Evolutionary conservation across 2,888 invertebrate species (phyloP), one percentile per base, ranked within the genome.

Genomic region (Oxystoma pomonae): DNA sequence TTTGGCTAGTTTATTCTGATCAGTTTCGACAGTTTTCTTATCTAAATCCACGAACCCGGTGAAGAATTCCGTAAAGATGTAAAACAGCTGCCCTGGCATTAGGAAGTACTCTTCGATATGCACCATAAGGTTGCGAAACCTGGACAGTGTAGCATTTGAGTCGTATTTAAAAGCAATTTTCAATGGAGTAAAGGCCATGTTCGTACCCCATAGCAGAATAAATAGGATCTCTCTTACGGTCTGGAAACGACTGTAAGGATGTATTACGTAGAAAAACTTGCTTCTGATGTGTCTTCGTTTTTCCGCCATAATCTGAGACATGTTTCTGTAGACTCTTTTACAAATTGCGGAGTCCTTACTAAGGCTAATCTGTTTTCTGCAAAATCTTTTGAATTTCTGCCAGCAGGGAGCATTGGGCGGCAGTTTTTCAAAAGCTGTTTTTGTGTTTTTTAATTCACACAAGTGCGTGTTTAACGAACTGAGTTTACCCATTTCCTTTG

Each of bases 281-380:
- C 59, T 63, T n/a, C 18, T 16, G 1, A 60, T 62, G 16, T 65
- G 61, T 16, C 63, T 53, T 56, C 61, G 19, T 52, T 53, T 55
- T 52, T 65, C 65, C 17, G 63, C 57, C 18, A 53, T 60, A 21
- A 63, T 60, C 55, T 63, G 63, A 9, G 63, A 63, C 3, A n/a
- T 49, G 55, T 65, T 65, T 21, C 63, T 55, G 18, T 58, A 65
- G 49, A 58, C 58, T 49, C 65, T 65, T 52, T 59, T 65, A 16
- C 22, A 16, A 58, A 62, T 62, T 20, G 19, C 56, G 5, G 62
- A 18, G 1, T 56, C 20, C 49, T 57, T 57, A 60, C 62, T 57
- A 16, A 55, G 60, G 18, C 53, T 49, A 7, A 60, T 2, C 2
- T 49, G 22, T 57, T 62, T 65, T 22, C 62, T 62, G 1, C 61